These are phyloP conservation scores for Uria aalge DNA, from an alignment of 2,113 vertebrate genomes.

Conservation along the genomic window DNA sequence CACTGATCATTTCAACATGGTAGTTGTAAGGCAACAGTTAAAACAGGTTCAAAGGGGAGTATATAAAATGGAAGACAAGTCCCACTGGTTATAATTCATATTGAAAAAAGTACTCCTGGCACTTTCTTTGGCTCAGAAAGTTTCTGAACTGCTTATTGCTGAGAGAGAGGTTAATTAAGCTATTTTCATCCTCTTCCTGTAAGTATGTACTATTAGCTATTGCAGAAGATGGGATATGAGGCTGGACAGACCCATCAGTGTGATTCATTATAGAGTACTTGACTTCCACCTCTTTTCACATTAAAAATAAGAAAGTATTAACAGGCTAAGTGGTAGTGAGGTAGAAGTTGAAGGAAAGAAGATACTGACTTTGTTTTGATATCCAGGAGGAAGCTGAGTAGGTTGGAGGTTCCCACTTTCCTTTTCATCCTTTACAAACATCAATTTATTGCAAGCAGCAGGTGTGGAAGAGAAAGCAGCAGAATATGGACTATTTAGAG, in stretches of 20 bases:
- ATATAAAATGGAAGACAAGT: neutral
- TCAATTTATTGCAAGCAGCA: neutral
- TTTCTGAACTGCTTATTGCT: neutral
- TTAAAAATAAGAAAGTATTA: neutral
- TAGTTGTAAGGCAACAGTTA: neutral
- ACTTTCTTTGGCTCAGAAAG: neutral
- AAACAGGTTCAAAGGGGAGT: neutral
- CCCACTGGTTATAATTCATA: neutral
- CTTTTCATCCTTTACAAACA: neutral
- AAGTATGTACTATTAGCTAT: neutral
- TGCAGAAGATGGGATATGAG: neutral
- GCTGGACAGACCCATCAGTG: neutral
- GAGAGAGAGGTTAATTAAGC: neutral
- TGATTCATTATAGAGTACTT: neutral
- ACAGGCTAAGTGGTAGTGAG: neutral
- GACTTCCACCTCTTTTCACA: neutral
- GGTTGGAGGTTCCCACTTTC: neutral
- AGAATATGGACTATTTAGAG: neutral
- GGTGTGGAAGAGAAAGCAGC: neutral
- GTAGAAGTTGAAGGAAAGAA: neutral
- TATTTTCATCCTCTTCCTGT: neutral
- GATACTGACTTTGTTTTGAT: neutral
- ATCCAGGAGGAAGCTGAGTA: neutral
- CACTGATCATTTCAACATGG: neutral
- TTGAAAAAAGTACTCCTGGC: neutral